These are phyloP conservation scores for Haliaeetus leucogaster DNA, from an alignment of 2,113 vertebrate genomes.

Conservation along the genomic window DNA sequence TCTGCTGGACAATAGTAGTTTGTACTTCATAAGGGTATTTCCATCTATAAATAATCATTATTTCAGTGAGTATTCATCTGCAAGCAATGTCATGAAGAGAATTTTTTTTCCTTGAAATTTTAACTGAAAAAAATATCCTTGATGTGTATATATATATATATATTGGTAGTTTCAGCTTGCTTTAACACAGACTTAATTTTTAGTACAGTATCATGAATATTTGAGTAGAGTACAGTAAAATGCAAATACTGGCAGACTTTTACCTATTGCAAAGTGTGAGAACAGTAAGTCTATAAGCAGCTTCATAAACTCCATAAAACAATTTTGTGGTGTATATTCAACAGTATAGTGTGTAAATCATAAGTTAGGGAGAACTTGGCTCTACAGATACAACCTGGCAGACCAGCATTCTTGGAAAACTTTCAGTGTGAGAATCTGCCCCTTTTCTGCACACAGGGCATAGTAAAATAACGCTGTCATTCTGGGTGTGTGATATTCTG, in stretches of 20 bases:
- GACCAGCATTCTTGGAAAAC: neutral
- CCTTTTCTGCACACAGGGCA: accelerated
- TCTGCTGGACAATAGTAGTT: neutral
- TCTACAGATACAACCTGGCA: neutral
- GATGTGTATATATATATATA: neutral
- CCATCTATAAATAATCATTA: neutral
- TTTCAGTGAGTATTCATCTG: neutral
- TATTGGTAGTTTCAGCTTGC: neutral
- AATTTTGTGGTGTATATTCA: neutral
- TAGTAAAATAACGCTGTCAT: neutral
- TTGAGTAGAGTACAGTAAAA: neutral
- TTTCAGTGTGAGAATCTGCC: neutral
- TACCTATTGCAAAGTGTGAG: neutral
- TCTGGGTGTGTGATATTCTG: neutral
- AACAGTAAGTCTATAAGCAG: neutral
- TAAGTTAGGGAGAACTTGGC: neutral
- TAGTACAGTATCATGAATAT: neutral
- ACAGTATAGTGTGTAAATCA: neutral
- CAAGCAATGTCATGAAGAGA: neutral
- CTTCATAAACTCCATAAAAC: neutral
- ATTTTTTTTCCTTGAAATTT: neutral
- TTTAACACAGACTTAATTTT: neutral
- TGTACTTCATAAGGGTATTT: neutral
- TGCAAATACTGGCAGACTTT: neutral
- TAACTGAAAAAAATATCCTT: neutral